Percentiles rank a stretch among this genome's conserved stretches.
phyloP scores from a whole-genome alignment of 2,113 vertebrate genomes.

The Chroicocephalus ridibundus region DNA sequence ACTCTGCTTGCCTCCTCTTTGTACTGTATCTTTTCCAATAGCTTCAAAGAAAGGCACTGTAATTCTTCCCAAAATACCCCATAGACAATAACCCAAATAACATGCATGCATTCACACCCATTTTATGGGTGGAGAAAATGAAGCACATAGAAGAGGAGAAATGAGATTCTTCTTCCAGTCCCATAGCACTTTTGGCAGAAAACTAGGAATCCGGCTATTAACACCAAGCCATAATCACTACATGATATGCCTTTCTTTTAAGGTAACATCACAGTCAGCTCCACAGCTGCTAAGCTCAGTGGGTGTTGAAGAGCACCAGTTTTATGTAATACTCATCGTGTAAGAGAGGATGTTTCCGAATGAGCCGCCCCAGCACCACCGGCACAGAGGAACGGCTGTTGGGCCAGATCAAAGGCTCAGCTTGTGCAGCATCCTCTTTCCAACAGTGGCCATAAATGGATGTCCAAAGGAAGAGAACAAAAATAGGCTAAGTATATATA shows the following conservation, averaged over 20 bases:
- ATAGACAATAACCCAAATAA: not conserved
- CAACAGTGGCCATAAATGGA: constrained; percentile 1
- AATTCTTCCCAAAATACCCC: not conserved
- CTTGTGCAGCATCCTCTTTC: not conserved
- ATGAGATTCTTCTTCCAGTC: not conserved
- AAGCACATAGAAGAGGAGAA: not conserved
- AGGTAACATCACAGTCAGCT: not conserved
- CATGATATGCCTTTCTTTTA: not conserved
- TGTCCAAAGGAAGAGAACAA: constrained; percentile 35
- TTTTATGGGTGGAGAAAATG: not conserved
- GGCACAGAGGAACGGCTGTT: not conserved
- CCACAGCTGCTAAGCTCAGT: not conserved
- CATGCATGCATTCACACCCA: not conserved
- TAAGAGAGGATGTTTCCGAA: not conserved
- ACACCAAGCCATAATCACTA: not conserved
- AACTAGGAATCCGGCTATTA: not conserved
- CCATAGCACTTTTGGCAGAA: not conserved
- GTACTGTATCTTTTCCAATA: not conserved
- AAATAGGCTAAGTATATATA: constrained; percentile 36
- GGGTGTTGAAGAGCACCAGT: not conserved
- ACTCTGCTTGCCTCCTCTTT: not conserved
- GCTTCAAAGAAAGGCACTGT: not conserved
- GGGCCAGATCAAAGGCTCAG: constrained; percentile 28
- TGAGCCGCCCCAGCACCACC: not conserved
- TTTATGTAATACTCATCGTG: not conserved